Base-by-base conservation (phyloP, 2,888 invertebrate species). In the Drosophila dives region DNA sequence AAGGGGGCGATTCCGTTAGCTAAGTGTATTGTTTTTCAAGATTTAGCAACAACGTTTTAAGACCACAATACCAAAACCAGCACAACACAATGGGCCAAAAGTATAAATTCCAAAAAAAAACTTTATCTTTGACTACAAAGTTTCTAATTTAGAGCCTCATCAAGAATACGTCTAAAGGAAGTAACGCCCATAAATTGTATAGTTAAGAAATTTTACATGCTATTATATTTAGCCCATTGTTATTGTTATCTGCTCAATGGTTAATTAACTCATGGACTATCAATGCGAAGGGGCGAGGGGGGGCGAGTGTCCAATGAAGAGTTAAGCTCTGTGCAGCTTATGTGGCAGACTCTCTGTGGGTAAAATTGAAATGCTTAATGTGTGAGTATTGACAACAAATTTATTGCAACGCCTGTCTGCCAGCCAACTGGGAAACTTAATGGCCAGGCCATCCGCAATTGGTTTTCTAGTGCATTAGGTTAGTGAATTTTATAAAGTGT, bases 1-100 rank as follows among this genome's bases (percentile, higher is more conserved):
- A 58, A 64, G 40, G 45, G 36, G 54, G 45, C 68, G 65, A 53
- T 65, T 63, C 65, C 59, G 55, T 40, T 50, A 50, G 58, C 53
- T 75, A 70, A 84, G 81, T 84, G 84, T 72, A 78, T 78, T 81
- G 82, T 81, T 72, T 84, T 70, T 68, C 63, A 58, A 62, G 61
- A 49, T 70, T 69, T n/a, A 62, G 36, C 62, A 61, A 64, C 56
- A 56, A 34, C 40, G 11, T 38, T 10, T 17, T 23, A 49, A 23
- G 6, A 36, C 48, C 38, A 58, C n/a, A 40, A n/a, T 32, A 54
- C 34, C 23, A 61, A 61, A 61, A n/a, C 40, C 36, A 11, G 33
- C 6, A 8, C 26, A 45, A 58, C 60, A 29, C 60, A 29, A 55
- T 55, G 55, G 76, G 12, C 34, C 32, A 38, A n/a, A 5, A 58